Percentiles rank a stretch among this genome's conserved stretches.
These are phyloP conservation scores for Leptinotarsa peninsularis DNA, from an alignment of 2,888 invertebrate species.

Conservation along the genomic window DNA sequence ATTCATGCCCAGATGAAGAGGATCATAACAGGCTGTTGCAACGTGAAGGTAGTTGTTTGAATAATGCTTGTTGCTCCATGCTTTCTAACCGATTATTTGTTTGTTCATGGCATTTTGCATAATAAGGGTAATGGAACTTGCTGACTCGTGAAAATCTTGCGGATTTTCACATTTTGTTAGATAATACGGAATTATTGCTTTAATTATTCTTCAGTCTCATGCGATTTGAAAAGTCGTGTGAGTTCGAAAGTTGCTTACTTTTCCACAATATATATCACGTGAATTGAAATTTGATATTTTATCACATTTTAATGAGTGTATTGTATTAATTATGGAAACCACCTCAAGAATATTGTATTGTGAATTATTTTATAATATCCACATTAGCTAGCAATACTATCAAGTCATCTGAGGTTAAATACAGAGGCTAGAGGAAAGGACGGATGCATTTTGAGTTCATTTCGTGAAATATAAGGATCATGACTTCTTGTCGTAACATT, in stretches of 20 bases:
- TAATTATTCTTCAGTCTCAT: background rate
- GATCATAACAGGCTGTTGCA: slow-evolving; percentile 34
- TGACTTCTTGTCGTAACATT: too few species aligned
- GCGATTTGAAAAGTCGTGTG: background rate
- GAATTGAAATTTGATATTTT: background rate
- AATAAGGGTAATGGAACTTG: slow-evolving; percentile 22
- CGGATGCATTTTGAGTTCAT: too few species aligned
- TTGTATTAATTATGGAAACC: too few species aligned
- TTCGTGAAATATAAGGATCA: too few species aligned
- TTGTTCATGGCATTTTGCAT: slow-evolving; percentile 25
- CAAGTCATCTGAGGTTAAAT: too few species aligned
- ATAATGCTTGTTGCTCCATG: slow-evolving; percentile 26
- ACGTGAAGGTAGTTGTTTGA: slow-evolving; percentile 34
- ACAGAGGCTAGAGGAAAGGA: too few species aligned
- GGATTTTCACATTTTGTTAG: slow-evolving; percentile 23
- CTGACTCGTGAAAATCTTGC: slow-evolving; percentile 17
- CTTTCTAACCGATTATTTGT: slow-evolving; percentile 36
- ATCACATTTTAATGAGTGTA: background rate
- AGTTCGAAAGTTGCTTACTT: slow-evolving; percentile 14
- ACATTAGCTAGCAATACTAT: too few species aligned
- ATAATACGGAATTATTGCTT: slow-evolving; percentile 16
- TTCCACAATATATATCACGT: background rate
- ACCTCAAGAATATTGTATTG: too few species aligned
- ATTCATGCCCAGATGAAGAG: slow-evolving; percentile 34
- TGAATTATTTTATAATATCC: too few species aligned